phyloP scores from a whole-genome alignment of 1,140 invertebrate genomes.

The Formica selysi region DNA sequence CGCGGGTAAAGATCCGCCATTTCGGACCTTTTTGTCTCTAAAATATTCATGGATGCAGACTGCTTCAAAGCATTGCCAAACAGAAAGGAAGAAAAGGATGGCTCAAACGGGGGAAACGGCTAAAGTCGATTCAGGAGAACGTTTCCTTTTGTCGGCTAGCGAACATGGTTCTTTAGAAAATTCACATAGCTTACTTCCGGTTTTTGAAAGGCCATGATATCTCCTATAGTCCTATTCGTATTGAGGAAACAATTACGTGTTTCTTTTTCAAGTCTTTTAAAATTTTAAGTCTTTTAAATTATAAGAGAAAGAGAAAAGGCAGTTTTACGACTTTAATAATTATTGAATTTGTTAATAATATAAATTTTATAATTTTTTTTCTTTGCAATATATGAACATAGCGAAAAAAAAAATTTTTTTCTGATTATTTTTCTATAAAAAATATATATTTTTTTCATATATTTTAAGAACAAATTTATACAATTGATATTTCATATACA shows the following conservation, averaged over 20 bases:
- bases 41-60: conserved; percentile 74
- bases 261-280: neutral
- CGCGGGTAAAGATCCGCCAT: conserved; percentile 62
- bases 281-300: neutral
- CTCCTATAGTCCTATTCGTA: neutral
- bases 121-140: conserved; percentile 39
- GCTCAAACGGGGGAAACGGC: conserved; percentile 18
- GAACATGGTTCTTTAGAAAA: conserved; percentile 23
- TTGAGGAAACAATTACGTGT: neutral
- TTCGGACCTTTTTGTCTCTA: conserved; percentile 60
- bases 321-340: neutral
- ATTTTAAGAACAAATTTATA: neutral
- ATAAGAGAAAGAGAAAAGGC: no score
- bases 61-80: conserved; percentile 37
- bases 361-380: neutral
- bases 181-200: conserved; percentile 33
- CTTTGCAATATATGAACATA: neutral
- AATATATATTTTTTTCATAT: conserved; percentile 1
- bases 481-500: neutral
- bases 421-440: neutral
- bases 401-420: neutral
- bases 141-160: conserved; percentile 44
- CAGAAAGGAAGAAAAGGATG: conserved; percentile 30
- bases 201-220: neutral
- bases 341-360: neutral